Percentiles rank a stretch among this genome's conserved stretches.
Evolutionary conservation across 2,888 invertebrate genomes (phyloP).

Genomic region (Noctua fimbriata): DNA sequence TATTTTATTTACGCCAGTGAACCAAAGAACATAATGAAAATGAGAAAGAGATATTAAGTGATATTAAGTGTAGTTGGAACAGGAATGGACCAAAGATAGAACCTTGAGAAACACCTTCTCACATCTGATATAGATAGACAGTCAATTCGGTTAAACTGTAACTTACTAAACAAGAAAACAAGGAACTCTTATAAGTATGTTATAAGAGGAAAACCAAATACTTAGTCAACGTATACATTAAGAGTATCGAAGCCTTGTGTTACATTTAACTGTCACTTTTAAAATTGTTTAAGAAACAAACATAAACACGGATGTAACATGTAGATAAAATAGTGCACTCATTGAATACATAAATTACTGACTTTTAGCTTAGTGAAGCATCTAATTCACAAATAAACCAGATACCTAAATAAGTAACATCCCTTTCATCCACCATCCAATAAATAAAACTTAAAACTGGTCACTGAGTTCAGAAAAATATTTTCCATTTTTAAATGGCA

Average conservation of each 20-base stretch:
- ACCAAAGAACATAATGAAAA: no score
- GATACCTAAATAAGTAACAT: background rate
- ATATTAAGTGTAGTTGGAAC: background rate
- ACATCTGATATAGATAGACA: background rate
- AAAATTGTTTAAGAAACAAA: background rate
- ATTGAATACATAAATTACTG: background rate
- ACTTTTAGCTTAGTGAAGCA: background rate
- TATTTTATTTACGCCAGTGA: constrained; percentile 13
- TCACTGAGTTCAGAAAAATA: constrained; percentile 18
- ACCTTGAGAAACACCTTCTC: constrained; percentile 29
- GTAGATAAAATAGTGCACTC: background rate
- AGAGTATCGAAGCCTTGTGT: background rate
- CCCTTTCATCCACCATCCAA: constrained; percentile 5
- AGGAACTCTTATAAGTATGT: background rate
- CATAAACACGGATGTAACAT: background rate
- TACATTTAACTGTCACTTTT: background rate
- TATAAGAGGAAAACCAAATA: background rate
- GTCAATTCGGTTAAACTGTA: background rate
- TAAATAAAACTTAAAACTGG: constrained; percentile 19
- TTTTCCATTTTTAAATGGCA: constrained; percentile 50
- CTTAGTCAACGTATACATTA: no score
- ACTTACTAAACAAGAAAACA: background rate
- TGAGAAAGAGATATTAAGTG: background rate
- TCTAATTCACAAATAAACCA: background rate
- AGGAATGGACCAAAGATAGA: constrained; percentile 10